phyloP scores from a whole-genome alignment of 2,888 invertebrate species.

The Synergus umbraculus region DNA sequence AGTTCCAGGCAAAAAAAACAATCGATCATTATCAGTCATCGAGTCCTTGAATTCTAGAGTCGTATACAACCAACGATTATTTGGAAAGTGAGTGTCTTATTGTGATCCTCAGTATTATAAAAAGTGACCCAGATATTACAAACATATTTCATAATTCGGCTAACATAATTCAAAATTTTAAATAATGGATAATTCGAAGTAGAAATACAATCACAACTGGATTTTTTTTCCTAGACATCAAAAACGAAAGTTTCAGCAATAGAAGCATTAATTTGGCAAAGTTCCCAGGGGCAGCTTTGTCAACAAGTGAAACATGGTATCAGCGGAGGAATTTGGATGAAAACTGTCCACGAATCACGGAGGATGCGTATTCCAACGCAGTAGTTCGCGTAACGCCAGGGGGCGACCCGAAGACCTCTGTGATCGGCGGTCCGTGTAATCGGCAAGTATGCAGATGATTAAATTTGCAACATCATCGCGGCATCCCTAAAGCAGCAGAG shows the following conservation, averaged over 20 bases:
- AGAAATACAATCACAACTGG: neutral
- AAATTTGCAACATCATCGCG: conserved; percentile 78
- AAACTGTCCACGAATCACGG: conserved; percentile 45
- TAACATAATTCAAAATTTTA: neutral
- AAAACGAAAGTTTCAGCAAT: neutral
- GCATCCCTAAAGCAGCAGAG: conserved; percentile 70
- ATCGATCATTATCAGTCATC: conserved; percentile 59
- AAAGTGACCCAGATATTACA: neutral
- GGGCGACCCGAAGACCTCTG: conserved; percentile 72
- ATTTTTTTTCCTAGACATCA: neutral
- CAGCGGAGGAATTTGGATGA: neutral
- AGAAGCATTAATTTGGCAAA: neutral
- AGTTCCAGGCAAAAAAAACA: conserved; percentile 52
- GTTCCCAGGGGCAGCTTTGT: neutral
- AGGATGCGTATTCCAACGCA: conserved; percentile 45
- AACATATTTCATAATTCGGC: too few relatives aligned
- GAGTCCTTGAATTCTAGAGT: conserved; percentile 40
- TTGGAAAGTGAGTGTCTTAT: neutral
- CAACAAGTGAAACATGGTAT: neutral
- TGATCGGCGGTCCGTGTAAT: conserved; percentile 77
- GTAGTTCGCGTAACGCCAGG: conserved; percentile 59
- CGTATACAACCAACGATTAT: conserved; percentile 12
- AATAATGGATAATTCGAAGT: neutral
- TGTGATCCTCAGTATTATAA: conserved; percentile 5
- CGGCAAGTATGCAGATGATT: conserved; percentile 78